A percentile compares a stretch with the other conserved stretches of the same genome.
phyloP scores from a whole-genome alignment of 1,140 invertebrate species.

The Sitophilus oryzae region DNA sequence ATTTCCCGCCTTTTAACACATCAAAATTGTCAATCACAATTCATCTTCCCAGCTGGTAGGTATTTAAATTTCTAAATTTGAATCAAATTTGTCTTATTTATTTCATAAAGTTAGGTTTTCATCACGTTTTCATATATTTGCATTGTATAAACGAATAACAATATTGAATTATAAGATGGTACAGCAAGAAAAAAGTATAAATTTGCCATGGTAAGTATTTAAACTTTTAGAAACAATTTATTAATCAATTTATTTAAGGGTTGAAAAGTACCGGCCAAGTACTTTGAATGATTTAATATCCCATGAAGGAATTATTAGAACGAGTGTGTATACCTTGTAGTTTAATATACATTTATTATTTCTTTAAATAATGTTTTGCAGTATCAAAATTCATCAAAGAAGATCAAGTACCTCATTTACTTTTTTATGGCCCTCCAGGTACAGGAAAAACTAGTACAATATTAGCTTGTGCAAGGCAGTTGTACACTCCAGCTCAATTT shows the following conservation, averaged over 20 bases:
- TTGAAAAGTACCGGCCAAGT: constrained; percentile 95
- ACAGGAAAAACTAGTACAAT: constrained; percentile 99
- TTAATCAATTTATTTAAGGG: too few relatives aligned
- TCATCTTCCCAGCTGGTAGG: too few relatives aligned
- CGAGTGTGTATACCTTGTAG: constrained; percentile 59
- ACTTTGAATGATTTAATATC: constrained; percentile 90
- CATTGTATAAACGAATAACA: neutral
- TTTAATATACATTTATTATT: constrained; percentile 17
- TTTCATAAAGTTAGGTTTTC: too few relatives aligned
- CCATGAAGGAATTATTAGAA: constrained; percentile 94
- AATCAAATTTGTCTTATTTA: too few relatives aligned
- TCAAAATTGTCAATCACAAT: too few relatives aligned
- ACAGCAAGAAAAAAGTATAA: constrained; percentile 21
- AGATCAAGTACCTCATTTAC: constrained; percentile 89
- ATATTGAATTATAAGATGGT: constrained; percentile 14
- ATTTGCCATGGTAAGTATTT: constrained; percentile 31
- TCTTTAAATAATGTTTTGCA: constrained; percentile 54
- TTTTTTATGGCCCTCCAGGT: constrained; percentile 98
- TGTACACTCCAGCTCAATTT: constrained; percentile 67
- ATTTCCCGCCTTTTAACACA: too few relatives aligned
- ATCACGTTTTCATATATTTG: too few relatives aligned
- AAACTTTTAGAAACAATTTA: constrained; percentile 10
- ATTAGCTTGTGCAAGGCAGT: constrained; percentile 87
- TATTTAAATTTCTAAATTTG: too few relatives aligned
- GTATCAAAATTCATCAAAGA: constrained; percentile 90